Conservation (phyloP, 2,797 vertebrate genomes). For the Potorous gilbertii region DNA sequence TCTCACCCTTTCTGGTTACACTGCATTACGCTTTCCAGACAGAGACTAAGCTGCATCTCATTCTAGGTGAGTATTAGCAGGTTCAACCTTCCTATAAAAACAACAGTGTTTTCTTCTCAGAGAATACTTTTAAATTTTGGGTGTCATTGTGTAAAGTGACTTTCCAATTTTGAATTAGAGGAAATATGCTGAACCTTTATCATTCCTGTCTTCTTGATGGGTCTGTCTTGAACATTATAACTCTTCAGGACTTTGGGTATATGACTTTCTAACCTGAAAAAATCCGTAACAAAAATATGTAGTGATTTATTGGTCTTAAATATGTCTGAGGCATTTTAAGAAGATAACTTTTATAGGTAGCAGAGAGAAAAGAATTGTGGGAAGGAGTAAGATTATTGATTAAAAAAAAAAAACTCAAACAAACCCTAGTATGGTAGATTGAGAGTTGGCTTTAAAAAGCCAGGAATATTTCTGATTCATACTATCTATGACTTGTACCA, state of each 20-base stretch:
- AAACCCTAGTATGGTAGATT: neutral
- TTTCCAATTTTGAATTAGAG: neutral
- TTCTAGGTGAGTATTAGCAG: conserved; percentile 89
- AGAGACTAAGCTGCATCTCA: conserved; percentile 98
- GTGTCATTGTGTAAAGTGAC: neutral
- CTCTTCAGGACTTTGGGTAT: neutral
- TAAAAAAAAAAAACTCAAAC: neutral
- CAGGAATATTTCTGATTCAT: neutral
- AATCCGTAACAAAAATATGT: neutral
- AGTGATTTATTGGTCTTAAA: neutral
- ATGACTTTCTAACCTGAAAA: neutral
- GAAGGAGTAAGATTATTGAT: neutral
- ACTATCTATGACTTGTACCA: neutral
- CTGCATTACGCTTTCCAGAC: conserved; percentile 99
- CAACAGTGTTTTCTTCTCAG: neutral
- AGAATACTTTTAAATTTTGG: neutral
- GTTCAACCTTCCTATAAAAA: neutral
- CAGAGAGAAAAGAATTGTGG: neutral
- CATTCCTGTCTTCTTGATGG: neutral
- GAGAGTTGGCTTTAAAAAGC: neutral
- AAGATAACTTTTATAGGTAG: neutral
- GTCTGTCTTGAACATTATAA: neutral
- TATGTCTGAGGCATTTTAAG: neutral
- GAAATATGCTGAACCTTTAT: neutral
- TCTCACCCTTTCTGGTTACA: conserved; percentile 96